Conservation (phyloP, 2,888 invertebrate genomes). For the Panopea generosa region DNA sequence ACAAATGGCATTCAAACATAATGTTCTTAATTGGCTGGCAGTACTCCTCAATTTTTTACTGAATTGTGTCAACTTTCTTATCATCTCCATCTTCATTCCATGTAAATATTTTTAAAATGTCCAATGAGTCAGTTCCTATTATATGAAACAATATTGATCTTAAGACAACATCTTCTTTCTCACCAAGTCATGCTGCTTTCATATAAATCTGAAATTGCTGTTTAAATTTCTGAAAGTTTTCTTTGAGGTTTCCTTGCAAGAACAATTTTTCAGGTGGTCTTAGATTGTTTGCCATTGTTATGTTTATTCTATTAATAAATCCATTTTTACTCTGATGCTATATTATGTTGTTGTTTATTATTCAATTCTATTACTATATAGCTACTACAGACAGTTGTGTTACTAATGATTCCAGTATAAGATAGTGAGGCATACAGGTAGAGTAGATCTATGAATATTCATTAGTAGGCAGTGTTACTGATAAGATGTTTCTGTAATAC, state of each 20-base stretch:
- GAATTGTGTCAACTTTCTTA: slow-evolving; percentile 20
- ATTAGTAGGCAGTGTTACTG: no score
- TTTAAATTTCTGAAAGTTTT: slow-evolving; percentile 44
- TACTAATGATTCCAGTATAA: no score
- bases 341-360: no score
- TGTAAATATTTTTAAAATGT: slow-evolving; percentile 54
- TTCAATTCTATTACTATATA: no score
- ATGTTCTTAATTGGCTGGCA: slow-evolving; percentile 45
- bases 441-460: no score
- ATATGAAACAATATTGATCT: slow-evolving; percentile 26
- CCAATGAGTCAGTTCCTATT: slow-evolving; percentile 35
- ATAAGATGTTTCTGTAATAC: no score
- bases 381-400: no score
- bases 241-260: slow-evolving; percentile 39
- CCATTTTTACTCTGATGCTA: no score
- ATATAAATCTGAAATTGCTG: slow-evolving; percentile 45
- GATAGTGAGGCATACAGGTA: no score
- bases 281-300: no score
- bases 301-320: no score
- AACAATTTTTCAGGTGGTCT: slow-evolving; percentile 17
- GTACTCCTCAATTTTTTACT: slow-evolving; percentile 37
- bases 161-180: slow-evolving; percentile 30
- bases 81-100: slow-evolving; percentile 20
- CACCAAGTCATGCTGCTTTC: slow-evolving; percentile 28
- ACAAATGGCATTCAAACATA: slow-evolving; percentile 48